Evolutionary conservation across 1,140 invertebrate species (phyloP).

Genomic region (Musca vetustissima): DNA sequence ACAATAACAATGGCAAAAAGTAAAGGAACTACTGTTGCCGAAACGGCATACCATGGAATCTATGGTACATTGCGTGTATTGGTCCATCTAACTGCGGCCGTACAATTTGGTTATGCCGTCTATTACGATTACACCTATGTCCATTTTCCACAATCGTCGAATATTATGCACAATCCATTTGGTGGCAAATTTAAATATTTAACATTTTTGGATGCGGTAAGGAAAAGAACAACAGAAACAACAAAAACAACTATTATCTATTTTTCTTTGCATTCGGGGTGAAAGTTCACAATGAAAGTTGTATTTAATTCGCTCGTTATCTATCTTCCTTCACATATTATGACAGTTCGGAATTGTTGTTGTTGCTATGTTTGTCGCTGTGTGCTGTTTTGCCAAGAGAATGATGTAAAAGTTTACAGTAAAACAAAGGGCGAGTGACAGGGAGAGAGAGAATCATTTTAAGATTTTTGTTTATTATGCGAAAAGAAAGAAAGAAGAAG

Average conservation of each 20-base stretch:
- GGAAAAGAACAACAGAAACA: not conserved
- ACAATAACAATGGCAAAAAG: slow-evolving; percentile 23
- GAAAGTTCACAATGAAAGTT: slow-evolving; percentile 8
- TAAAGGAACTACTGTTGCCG: slow-evolving; percentile 25
- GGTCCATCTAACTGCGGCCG: slow-evolving; percentile 66
- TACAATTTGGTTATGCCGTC: slow-evolving; percentile 71
- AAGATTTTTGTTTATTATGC: no score
- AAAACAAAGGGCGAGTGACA: no score
- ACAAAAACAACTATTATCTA: no score
- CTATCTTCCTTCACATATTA: not conserved
- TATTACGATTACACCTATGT: slow-evolving; percentile 75
- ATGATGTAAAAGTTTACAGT: no score
- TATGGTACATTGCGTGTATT: slow-evolving; percentile 57
- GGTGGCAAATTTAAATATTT: slow-evolving; percentile 86
- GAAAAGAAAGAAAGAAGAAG: no score
- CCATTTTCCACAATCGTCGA: slow-evolving; percentile 61
- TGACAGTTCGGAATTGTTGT: no score
- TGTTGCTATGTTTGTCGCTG: no score
- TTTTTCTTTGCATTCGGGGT: not conserved
- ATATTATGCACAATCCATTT: slow-evolving; percentile 54
- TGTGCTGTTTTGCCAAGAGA: no score
- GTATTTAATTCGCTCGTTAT: no score
- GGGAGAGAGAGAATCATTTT: no score
- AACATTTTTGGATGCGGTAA: slow-evolving; percentile 83
- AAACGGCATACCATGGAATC: slow-evolving; percentile 49